phyloP scores from a whole-genome alignment of 2,888 invertebrate genomes.

The Cenopis cana region DNA sequence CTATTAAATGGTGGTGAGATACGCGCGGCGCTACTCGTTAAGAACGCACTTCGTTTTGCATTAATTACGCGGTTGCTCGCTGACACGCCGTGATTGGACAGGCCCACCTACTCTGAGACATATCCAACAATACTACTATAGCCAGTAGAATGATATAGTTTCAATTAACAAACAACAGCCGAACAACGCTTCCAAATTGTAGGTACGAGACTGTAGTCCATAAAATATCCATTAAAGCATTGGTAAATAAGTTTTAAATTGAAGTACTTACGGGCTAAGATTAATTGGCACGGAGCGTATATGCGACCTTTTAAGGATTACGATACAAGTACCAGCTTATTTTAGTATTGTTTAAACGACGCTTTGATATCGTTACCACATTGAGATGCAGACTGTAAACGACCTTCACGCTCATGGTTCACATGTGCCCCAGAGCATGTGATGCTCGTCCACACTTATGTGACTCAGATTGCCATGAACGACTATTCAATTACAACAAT shows the following conservation, averaged over 20 bases:
- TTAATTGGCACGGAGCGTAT: neutral
- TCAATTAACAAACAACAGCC: constrained; percentile 8
- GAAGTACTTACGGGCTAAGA: neutral
- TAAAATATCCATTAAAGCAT: neutral
- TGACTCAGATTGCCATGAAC: constrained; percentile 41
- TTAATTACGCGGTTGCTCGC: constrained; percentile 63
- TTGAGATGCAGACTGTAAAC: constrained; percentile 38
- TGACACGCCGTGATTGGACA: constrained; percentile 14
- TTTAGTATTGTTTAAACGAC: constrained; percentile 21
- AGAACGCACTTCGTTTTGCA: constrained; percentile 50
- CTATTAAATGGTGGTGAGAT: constrained; percentile 11
- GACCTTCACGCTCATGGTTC: constrained; percentile 65
- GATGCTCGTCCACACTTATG: constrained; percentile 27
- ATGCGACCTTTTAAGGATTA: neutral
- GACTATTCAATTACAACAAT: constrained; percentile 34
- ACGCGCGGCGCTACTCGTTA: constrained; percentile 11
- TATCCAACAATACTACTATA: constrained; percentile 8
- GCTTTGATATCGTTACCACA: constrained; percentile 41
- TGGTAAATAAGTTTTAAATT: neutral
- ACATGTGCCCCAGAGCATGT: constrained; percentile 56
- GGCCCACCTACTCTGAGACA: constrained; percentile 6
- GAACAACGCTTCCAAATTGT: neutral
- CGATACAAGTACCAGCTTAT: constrained; percentile 14
- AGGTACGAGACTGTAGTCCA: neutral
- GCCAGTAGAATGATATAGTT: neutral